Percentiles rank a stretch among this genome's conserved stretches.
These are phyloP conservation scores for Lumbricus terrestris DNA, from an alignment of 2,888 invertebrate species.

Conservation along the genomic window DNA sequence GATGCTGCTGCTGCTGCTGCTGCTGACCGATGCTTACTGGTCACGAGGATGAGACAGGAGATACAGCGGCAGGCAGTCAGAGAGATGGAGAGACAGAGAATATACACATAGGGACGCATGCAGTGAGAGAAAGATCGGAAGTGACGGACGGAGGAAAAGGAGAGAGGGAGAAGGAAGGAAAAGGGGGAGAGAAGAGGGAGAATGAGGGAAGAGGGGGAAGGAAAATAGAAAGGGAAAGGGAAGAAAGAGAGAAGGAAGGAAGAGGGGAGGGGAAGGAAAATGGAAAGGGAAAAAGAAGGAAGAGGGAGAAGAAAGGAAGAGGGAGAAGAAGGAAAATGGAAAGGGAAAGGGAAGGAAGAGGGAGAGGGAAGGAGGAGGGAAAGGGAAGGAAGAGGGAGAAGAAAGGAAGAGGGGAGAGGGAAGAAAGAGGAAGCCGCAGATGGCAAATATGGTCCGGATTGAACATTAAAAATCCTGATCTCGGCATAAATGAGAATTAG, in stretches of 20 bases:
- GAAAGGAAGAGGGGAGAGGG: neutral
- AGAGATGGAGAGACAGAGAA: neutral
- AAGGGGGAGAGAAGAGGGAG: neutral
- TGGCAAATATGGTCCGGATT: conserved; percentile 19
- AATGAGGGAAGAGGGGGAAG: neutral
- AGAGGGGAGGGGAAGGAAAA: neutral
- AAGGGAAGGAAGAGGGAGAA: neutral
- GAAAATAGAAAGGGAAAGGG: neutral
- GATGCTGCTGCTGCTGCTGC: neutral
- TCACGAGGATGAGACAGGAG: neutral
- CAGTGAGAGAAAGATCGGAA: neutral
- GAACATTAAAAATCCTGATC: conserved; percentile 18
- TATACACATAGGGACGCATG: too few species aligned
- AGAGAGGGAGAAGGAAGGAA: neutral
- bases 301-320: neutral
- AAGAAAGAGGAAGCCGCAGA: neutral
- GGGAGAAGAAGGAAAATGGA: neutral
- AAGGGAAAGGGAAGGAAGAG: neutral
- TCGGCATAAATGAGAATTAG: conserved; percentile 17
- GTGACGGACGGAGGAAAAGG: too few species aligned
- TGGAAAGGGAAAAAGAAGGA: neutral
- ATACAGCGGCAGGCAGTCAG: neutral
- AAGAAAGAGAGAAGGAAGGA: neutral
- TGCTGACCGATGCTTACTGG: neutral
- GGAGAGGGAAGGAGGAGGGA: neutral